phyloP scores from a whole-genome alignment of 2,888 invertebrate species.

The Hoplodrina ambigua region DNA sequence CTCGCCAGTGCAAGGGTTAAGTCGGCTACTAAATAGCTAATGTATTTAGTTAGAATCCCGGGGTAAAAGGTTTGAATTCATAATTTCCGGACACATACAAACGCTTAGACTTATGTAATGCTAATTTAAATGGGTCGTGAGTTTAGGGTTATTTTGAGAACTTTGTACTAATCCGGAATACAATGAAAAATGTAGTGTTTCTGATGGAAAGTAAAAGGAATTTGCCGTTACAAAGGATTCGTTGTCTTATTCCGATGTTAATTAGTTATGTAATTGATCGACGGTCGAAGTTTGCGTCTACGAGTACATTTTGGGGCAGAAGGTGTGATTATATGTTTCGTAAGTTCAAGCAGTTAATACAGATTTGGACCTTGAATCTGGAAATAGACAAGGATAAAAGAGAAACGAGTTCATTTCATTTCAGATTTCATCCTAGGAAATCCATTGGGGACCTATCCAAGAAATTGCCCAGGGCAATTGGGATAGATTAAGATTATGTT shows the following conservation, averaged over 20 bases:
- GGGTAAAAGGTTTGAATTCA: conserved; percentile 77
- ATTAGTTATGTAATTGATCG: conserved; percentile 11
- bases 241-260: neutral
- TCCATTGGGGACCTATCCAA: conserved; percentile 24
- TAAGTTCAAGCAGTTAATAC: neutral
- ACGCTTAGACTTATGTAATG: conserved; percentile 57
- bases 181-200: conserved; percentile 32
- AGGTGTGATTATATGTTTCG: neutral
- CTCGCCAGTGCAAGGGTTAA: conserved; percentile 70
- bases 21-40: conserved; percentile 81
- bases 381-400: conserved; percentile 22
- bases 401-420: conserved; percentile 26
- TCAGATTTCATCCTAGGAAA: conserved; percentile 17
- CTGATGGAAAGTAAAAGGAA: neutral
- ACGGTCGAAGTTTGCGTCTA: neutral
- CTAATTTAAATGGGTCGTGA: conserved; percentile 62
- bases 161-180: conserved; percentile 28
- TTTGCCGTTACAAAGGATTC: conserved; percentile 4
- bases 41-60: conserved; percentile 78
- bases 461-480: conserved; percentile 36
- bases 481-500: conserved; percentile 15
- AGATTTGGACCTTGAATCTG: neutral
- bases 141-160: conserved; percentile 47
- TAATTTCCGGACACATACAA: conserved; percentile 70
- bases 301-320: neutral